Evolutionary conservation across 2,888 invertebrate genomes (phyloP), one percentile per base, ranked within the genome.

Genomic region (Spialia ferax): DNA sequence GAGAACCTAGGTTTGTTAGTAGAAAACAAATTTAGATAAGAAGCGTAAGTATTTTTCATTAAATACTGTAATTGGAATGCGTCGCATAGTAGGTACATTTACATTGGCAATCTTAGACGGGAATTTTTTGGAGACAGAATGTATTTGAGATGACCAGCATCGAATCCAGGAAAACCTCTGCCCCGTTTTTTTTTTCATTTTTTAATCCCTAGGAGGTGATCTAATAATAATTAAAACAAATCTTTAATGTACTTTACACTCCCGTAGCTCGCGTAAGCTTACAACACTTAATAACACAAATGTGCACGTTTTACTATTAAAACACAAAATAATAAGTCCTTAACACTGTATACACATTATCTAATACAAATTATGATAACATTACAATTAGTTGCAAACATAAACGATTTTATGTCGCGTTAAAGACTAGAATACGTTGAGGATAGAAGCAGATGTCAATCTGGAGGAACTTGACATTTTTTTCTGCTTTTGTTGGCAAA

Each of bases 381-480:
- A 87, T 87, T 90, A 91, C 72, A 91, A 86, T 90, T 93, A 93
- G 84, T 88, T 86, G 91, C 93, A 86, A 85, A 82, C 91, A 88
- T 89, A 89, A 86, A 85, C 79, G 71, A 79, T 85, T 86, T 76
- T 86, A 89, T 86, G 89, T 87, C 88, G 92, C 92, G 77, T 82
- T 83, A 80, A 83, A 89, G 94, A 94, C 94, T 94, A 94, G 94
- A 93, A 94, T 91, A 89, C 86, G 86, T 94, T 94, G 93, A 94
- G 93, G 94, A 91, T 87, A 91, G 88, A 88, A 91, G 91, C 93
- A 93, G 90, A 90, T 84, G 86, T 89, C 87, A 85, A 82, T 81
- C 74, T 80, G 83, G 84, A 87, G 87, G 86, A 87, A 86, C 84
- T 83, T 82, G 84, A 85, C 83, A 77, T 81, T 82, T 80, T 76